phyloP scores from a whole-genome alignment of 2,888 invertebrate genomes.

The Myopa tessellatipennis region DNA sequence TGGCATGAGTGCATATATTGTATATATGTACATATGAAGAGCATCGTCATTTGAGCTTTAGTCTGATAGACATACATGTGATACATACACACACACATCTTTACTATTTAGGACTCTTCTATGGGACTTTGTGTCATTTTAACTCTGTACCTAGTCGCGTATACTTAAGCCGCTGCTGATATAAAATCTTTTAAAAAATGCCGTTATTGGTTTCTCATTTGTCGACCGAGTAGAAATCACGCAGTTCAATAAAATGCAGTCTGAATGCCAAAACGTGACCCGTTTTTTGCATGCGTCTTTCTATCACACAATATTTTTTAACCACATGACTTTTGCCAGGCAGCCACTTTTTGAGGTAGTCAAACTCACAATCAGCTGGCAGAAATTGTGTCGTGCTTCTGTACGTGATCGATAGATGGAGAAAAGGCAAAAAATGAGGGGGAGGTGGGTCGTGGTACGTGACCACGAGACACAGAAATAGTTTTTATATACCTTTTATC shows the following conservation, averaged over 20 bases:
- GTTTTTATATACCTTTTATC: neutral
- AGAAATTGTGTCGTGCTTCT: neutral
- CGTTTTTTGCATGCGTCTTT: neutral
- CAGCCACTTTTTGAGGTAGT: neutral
- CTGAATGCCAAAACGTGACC: neutral
- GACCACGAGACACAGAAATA: neutral
- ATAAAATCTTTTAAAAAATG: neutral
- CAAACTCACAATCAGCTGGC: neutral
- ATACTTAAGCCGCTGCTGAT: neutral
- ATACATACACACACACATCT: too few relatives aligned
- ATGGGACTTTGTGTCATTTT: neutral
- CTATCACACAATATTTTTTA: too few relatives aligned
- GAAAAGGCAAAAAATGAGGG: neutral
- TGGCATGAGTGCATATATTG: too few relatives aligned
- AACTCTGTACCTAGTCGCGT: neutral
- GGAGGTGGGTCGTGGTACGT: neutral
- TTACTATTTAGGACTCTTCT: too few relatives aligned
- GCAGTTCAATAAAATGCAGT: constrained; percentile 16
- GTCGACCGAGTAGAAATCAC: constrained; percentile 11
- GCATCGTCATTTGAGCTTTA: too few relatives aligned
- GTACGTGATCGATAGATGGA: neutral
- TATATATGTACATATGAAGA: too few relatives aligned
- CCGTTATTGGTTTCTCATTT: neutral
- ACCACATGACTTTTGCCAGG: neutral
- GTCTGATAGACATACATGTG: too few relatives aligned